Conservation (phyloP, 2,797 vertebrate species). For the Lacerta viridis region DNA sequence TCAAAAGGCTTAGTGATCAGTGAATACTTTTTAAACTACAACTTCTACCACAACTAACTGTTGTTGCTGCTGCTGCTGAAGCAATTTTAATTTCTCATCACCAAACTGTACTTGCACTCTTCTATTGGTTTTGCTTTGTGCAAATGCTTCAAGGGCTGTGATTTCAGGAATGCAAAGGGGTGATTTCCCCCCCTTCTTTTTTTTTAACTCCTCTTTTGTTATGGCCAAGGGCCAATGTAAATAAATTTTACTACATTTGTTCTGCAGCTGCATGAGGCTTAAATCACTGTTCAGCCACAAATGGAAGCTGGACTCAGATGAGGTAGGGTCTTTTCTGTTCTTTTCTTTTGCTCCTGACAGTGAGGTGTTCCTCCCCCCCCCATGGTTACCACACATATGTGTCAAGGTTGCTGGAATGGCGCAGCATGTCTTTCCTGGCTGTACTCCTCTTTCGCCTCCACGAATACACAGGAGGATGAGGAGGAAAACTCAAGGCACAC, state of each 20-base stretch:
- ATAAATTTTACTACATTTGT: neutral
- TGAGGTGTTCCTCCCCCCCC: neutral
- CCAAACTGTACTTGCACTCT: neutral
- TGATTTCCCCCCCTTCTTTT: neutral
- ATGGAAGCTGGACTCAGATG: neutral
- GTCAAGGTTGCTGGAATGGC: neutral
- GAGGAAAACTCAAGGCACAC: neutral
- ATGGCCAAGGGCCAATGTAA: slow-evolving; percentile 6
- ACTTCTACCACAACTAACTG: too few relatives aligned
- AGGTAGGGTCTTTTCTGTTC: neutral
- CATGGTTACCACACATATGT: neutral
- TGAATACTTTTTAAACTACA: too few relatives aligned
- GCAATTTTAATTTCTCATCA: neutral
- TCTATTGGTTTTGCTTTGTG: neutral
- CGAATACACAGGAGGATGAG: neutral
- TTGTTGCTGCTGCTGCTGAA: neutral
- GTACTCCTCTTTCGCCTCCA: neutral
- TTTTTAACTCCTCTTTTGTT: neutral
- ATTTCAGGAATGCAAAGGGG: slow-evolving; percentile 3
- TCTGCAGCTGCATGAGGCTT: neutral
- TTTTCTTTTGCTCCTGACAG: neutral
- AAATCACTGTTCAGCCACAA: neutral
- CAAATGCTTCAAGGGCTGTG: neutral
- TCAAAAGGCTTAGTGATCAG: neutral
- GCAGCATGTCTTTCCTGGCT: neutral